Evolutionary conservation across 2,113 vertebrate species (phyloP), one percentile per base, ranked within the genome.

Genomic region (Cairina moschata): DNA sequence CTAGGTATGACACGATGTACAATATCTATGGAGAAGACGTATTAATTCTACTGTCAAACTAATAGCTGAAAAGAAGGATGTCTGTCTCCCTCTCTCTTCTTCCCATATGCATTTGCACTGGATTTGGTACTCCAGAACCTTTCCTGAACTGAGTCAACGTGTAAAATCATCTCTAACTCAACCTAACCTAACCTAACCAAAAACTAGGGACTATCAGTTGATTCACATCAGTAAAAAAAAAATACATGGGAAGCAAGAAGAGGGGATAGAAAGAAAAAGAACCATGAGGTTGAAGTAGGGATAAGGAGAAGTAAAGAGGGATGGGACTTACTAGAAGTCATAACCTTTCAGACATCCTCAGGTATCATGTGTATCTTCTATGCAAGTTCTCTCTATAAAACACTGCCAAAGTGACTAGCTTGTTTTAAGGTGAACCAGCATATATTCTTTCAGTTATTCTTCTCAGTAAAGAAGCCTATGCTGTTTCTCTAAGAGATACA

Each of bases 91-190:
- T 75, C 3, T 6, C 17, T 79, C 13, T 28, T 58, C 12, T n/a
- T 48, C n/a, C 26, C 8, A 36, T 15, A 18, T 0, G 0, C 11
- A 5, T 12, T 52, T 69, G 32, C 62, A 36, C 2, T 2, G 18
- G 9, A 20, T 76, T 72, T 54, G 13, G 9, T 76, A 17, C 22
- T 10, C 23, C 36, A 44, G 11, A 58, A 34, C 23, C 6, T 54
- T 46, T 71, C 31, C 22, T 62, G 5, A 14, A 29, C 42, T 40
- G 34, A 62, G 7, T 38, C 25, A 78, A 20, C 5, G n/a, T 14
- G 13, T 56, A 26, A 62, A 83, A 62, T 1, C 74, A 17, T 5
- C 9, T 79, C 38, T 48, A 78, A 69, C 69, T 13, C 31, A 78
- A 46, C 20, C 12, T 32, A 44, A 11, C 3, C 16, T 44, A 78